Percentiles rank a stretch among this genome's conserved stretches.
phyloP scores from a whole-genome alignment of 2,113 vertebrate genomes.

The Leptosomus discolor region DNA sequence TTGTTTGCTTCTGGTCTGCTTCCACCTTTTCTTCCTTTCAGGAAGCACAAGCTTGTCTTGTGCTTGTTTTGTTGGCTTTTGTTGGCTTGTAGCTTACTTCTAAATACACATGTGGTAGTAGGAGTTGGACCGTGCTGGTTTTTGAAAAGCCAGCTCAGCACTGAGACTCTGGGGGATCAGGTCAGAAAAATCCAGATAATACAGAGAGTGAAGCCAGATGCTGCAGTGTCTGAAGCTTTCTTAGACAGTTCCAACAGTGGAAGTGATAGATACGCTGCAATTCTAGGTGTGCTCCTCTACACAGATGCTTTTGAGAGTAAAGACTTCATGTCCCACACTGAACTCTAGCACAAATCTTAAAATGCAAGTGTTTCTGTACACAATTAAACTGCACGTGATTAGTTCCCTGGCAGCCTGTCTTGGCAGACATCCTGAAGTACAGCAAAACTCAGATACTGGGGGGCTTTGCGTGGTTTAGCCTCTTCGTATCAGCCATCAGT shows the following conservation, averaged over 20 bases:
- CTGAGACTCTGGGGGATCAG: not conserved
- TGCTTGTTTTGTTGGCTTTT: not conserved
- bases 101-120: not conserved
- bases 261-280: accelerated
- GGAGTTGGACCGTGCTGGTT: not conserved
- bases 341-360: not conserved
- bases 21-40: not conserved
- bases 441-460: not conserved
- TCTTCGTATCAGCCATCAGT: not conserved
- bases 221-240: not conserved
- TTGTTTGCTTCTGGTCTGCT: not conserved
- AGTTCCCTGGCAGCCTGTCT: not conserved
- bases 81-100: not conserved
- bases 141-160: not conserved
- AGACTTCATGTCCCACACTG: not conserved
- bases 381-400: not conserved
- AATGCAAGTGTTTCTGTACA: accelerated
- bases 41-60: not conserved
- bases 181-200: not conserved
- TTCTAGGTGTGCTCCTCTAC: not conserved
- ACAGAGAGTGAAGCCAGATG: not conserved
- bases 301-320: not conserved
- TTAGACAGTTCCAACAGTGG: not conserved
- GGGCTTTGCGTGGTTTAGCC: not conserved
- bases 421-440: not conserved